Evolutionary conservation across 64 coral and sea anemone genomes (phyloP), one percentile per base, ranked within the genome.

Genomic region (Dendronephthya gigantea): DNA sequence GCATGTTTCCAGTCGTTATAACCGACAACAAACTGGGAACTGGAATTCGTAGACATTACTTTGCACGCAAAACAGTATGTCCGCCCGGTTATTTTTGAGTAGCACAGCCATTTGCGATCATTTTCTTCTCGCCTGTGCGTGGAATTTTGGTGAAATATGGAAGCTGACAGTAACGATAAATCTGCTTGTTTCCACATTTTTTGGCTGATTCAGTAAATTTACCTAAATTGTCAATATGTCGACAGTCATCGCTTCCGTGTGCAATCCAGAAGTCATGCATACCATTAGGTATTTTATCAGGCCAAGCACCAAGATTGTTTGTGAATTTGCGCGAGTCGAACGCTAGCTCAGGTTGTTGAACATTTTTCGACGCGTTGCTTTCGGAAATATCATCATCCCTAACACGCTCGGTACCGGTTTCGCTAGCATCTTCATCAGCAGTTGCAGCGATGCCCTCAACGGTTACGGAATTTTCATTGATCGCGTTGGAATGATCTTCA

Each of bases 281-380:
- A 19, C 29, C 23, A 70, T 70, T n/a, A 31, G 66, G 17, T 70
- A 70, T 7, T 50, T 50, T 50, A n/a, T 70, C 66, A 31, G 66
- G 29, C 66, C 66, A 70, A 70, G 66, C 66, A 70, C 66, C 66
- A 70, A 70, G 66, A 70, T 70, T n/a, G 29, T 70, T 70, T 70
- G 66, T 9, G 19, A 19, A 70, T 50, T 50, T 70, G 66, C 8
- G 66, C 6, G 25, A 70, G 66, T 70, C 17, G 25, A 9, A n/a
- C 29, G 29, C 66, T 8, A 70, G 25, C 66, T 25, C 9, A 70
- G 17, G 66, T 70, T 70, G 29, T 8, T 31, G 66, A 70, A 50
- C 16, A 50, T 50, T 7, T 50, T 16, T 50, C 66, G 23, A 19
- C 29, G 8, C 66, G 8, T 70, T 70, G 29, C 25, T n/a, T n/a